Percentiles rank a stretch among this genome's conserved stretches.
Conservation (phyloP, 2,888 invertebrate genomes). For the Tortricodes alternella region DNA sequence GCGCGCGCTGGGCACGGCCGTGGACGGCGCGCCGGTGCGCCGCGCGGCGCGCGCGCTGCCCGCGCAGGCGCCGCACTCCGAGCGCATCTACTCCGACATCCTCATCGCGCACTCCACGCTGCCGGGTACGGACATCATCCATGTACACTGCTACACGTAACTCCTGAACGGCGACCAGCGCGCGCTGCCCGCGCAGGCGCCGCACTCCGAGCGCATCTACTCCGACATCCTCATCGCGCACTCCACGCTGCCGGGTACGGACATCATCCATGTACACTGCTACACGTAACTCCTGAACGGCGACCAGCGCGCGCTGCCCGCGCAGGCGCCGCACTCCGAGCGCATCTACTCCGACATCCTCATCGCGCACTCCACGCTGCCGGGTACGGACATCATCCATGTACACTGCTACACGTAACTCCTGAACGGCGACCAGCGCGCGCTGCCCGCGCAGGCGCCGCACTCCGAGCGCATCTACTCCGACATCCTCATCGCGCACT, state of each 20-base stretch:
- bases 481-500: slow-evolving; percentile 86
- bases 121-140: slow-evolving; percentile 72
- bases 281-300: too few relatives aligned
- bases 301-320: not conserved
- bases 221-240: slow-evolving; percentile 86
- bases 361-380: slow-evolving; percentile 85
- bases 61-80: slow-evolving; percentile 38
- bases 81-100: slow-evolving; percentile 79
- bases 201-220: slow-evolving; percentile 52
- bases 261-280: too few relatives aligned
- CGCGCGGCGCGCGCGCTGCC: slow-evolving; percentile 36
- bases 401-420: too few relatives aligned
- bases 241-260: slow-evolving; percentile 83
- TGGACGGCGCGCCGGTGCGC: slow-evolving; percentile 36
- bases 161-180: too few relatives aligned
- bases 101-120: slow-evolving; percentile 86
- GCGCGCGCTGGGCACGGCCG: slow-evolving; percentile 31
- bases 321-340: slow-evolving; percentile 39
- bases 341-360: slow-evolving; percentile 82
- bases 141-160: too few relatives aligned
- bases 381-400: slow-evolving; percentile 72
- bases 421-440: too few relatives aligned
- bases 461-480: slow-evolving; percentile 61
- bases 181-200: slow-evolving; percentile 19
- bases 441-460: slow-evolving; percentile 29